Evolutionary conservation across 2,888 invertebrate genomes (phyloP), one percentile per base, ranked within the genome.

Genomic region (Gnatocerus cornutus): DNA sequence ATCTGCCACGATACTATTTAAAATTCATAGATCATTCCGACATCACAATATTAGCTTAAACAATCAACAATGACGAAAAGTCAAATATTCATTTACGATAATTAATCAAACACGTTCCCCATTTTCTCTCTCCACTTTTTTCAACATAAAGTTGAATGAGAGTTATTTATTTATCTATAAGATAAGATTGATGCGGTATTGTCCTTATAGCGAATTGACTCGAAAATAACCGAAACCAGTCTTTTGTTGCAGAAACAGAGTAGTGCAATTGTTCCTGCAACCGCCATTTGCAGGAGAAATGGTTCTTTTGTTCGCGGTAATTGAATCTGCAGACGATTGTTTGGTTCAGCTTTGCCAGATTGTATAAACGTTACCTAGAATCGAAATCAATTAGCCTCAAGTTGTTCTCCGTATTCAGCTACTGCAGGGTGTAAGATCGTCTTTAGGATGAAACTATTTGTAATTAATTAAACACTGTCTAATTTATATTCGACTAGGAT

Each of bases 301-400:
- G 82, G 80, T 82, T 83, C 83, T 83, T 83, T 83, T 83, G 83
- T 83, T 81, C 81, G 77, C 79, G 82, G 81, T 83, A 83, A 83
- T 83, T 83, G 83, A 83, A 83, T 83, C 81, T 76, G 79, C 78
- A 80, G 81, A 79, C 79, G 78, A 83, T 83, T 83, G 82, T 82
- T 81, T 79, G 78, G 75, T 73, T 66, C 76, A 74, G 79, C 79
- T 79, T 79, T 75, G 81, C 79, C 80, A 78, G 80, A 81, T 81
- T 82, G 80, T 81, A 81, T 81, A 81, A 81, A 81, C 80, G 81
- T 80, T 81, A 81, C 81, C 79, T 79, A 80, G 78, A 79, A 79
- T 79, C 80, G 77, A 80, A 81, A 81, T 81, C 81, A 82, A 81
- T 82, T 82, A 82, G 81, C 80, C 74, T 74, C 77, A 70, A 77